Percentiles rank a stretch among this genome's conserved stretches.
These are phyloP conservation scores for Deilephila elpenor DNA, from an alignment of 2,888 invertebrate genomes.

Conservation along the genomic window DNA sequence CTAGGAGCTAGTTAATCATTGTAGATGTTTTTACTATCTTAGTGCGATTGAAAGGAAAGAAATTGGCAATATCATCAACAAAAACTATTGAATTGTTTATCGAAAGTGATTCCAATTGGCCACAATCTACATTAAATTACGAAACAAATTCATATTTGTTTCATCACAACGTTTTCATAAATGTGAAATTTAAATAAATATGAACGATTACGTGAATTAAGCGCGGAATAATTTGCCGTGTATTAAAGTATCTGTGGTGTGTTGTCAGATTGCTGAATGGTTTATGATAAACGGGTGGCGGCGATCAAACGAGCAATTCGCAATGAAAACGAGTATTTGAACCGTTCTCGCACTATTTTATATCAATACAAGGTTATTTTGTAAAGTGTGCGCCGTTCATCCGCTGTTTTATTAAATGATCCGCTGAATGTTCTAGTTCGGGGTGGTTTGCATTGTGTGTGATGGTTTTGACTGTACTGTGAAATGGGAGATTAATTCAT, in stretches of 20 bases:
- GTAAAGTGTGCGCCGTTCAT: not conserved
- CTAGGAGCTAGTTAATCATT: no score
- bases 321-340: constrained; percentile 37
- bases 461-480: no score
- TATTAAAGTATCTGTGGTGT: not conserved
- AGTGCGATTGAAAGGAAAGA: no score
- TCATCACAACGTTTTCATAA: no score
- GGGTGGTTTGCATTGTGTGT: not conserved
- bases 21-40: no score
- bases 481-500: no score
- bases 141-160: no score
- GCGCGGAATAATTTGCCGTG: not conserved
- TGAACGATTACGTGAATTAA: not conserved
- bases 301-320: constrained; percentile 48
- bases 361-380: not conserved
- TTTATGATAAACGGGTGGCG: constrained; percentile 50
- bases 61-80: no score
- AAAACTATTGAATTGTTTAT: no score
- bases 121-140: no score
- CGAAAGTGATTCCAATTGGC: no score
- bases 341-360: not conserved
- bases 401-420: not conserved
- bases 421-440: not conserved
- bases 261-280: constrained; percentile 7
- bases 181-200: not conserved